These are phyloP conservation scores for Nephotettix cincticeps DNA, from an alignment of 1,140 invertebrate species.

Conservation along the genomic window DNA sequence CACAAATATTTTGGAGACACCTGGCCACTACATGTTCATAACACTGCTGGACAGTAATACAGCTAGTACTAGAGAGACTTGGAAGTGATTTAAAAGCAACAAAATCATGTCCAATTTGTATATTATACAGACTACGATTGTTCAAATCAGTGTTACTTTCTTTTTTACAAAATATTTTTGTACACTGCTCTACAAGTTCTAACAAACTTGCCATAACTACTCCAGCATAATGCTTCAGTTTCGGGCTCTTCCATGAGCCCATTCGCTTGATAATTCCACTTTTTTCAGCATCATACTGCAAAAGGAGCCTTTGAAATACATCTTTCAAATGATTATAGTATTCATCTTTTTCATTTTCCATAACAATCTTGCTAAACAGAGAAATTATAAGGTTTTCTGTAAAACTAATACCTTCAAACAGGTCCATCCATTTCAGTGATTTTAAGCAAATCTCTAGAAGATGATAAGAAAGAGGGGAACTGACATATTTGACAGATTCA, in stretches of 20 bases:
- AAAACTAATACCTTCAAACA: constrained; percentile 3
- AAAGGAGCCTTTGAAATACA: neutral
- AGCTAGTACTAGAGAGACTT: neutral
- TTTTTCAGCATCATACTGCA: constrained; percentile 8
- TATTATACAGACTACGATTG: neutral
- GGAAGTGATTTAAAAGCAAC: too few relatives aligned
- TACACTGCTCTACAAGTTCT: neutral
- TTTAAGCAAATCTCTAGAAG: neutral
- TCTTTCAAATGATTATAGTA: neutral
- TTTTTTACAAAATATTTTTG: neutral
- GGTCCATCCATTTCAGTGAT: neutral
- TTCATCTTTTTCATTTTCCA: neutral
- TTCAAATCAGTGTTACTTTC: neutral
- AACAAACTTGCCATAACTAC: constrained; percentile 11
- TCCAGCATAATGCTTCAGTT: constrained; percentile 11
- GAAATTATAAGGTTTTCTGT: constrained; percentile 5
- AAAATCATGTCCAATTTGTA: neutral
- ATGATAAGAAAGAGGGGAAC: neutral
- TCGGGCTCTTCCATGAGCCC: neutral
- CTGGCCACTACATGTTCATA: constrained; percentile 4
- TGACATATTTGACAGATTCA: neutral
- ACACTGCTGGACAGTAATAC: neutral
- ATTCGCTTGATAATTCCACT: neutral
- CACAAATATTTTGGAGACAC: neutral
- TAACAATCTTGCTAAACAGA: neutral